Base-by-base conservation (phyloP, 2,888 invertebrate genomes). In the Tribolium freemani region DNA sequence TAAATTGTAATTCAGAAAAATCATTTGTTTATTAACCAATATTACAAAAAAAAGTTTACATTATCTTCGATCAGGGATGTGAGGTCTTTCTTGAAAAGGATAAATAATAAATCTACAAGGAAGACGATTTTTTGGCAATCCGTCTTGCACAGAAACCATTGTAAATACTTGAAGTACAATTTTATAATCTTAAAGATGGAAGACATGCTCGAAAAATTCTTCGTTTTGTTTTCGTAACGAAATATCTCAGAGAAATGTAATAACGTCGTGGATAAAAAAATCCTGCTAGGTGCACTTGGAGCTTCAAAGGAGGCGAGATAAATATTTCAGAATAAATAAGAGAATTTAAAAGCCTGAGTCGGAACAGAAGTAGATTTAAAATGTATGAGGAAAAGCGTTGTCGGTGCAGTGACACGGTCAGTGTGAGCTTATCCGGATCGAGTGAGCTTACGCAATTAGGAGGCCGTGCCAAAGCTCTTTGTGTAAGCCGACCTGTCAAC, bases 361-460 rank as follows among this genome's bases (percentile, higher is more conserved):
- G 20, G 69, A 61, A 63, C 70, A 54, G 46, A 71, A 64, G 64
- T 26, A 53, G 50, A 71, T 71, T 71, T 66, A 67, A 71, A 71
- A 71, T 71, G 67, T 71, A 71, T 71, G 71, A 67, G 44, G 60
- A 53, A 60, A 57, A 67, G 64, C 50, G 53, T 48, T 61, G 56
- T 11, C 30, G 68, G 58, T 60, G 66, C 61, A 58, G 50, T 60
- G 67, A 75, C 72, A 72, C 72, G 75, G 75, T 75, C 75, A 75
- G 75, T 66, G 64, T 67, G 64, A 75, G 75, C 75, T 75, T 71
- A 75, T 75, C 75, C 73, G 75, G 75, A 75, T 75, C 73, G 75
- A 48, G 75, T 26, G 69, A 71, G 75, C 75, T 75, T 75, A 75
- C 73, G 73, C 73, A 75, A 75, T 75, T 75, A 75, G 75, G 64